Conservation (phyloP, 2,888 invertebrate species). For the Spicauda simplicius region DNA sequence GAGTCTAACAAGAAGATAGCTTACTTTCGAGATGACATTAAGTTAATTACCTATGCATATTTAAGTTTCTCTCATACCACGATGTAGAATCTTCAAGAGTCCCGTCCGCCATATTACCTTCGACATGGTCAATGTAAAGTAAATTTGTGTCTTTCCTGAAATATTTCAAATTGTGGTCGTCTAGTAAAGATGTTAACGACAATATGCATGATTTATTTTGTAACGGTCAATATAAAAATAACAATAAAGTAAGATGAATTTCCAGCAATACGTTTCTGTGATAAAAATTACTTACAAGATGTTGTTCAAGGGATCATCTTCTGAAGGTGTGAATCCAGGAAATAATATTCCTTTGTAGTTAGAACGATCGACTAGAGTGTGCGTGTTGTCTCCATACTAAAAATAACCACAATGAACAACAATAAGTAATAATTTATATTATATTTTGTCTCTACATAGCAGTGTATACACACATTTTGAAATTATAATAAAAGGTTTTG, state of each 20-base stretch:
- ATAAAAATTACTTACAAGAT: conserved; percentile 79
- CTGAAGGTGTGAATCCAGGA: conserved; percentile 89
- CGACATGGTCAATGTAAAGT: conserved; percentile 97
- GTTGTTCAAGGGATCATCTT: conserved; percentile 85
- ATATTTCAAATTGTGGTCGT: too few species aligned
- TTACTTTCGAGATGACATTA: too few species aligned
- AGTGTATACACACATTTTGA: too few species aligned
- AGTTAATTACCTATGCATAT: conserved; percentile 83
- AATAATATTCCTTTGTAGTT: conserved; percentile 94
- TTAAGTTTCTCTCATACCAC: conserved; percentile 89
- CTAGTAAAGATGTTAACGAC: too few species aligned
- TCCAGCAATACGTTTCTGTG: too few species aligned
- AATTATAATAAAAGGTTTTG: too few species aligned
- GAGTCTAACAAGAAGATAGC: too few species aligned
- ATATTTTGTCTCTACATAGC: too few species aligned
- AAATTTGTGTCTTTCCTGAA: conserved; percentile 88
- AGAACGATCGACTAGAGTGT: conserved; percentile 95
- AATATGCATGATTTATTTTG: neutral
- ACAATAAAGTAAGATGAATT: too few species aligned
- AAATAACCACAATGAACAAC: conserved; percentile 39
- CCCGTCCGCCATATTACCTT: conserved; percentile 97
- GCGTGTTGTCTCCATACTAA: conserved; percentile 98
- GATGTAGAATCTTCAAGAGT: conserved; percentile 94
- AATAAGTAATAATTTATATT: too few species aligned
- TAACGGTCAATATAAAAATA: neutral